Conservation (phyloP, 2,113 vertebrate species). For the Danionella cerebrum region DNA sequence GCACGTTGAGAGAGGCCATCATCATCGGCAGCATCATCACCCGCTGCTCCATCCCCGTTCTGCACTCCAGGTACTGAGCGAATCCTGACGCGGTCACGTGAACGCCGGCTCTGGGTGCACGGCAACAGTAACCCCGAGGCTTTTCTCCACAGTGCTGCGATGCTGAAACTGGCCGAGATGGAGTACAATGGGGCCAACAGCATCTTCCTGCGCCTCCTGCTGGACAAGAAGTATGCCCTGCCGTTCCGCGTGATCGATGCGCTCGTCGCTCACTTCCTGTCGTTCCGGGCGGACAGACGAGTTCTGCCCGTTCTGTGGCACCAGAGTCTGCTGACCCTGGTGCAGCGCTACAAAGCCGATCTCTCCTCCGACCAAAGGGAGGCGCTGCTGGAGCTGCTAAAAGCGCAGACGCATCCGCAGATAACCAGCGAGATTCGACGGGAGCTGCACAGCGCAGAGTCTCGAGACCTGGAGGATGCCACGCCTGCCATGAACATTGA, state of each 20-base stretch:
- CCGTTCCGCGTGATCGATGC: conserved; percentile 95
- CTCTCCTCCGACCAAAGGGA: conserved; percentile 85
- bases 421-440: conserved; percentile 79
- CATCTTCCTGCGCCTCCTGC: conserved; percentile 89
- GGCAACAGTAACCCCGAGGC: too few relatives aligned
- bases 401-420: conserved; percentile 75
- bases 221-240: conserved; percentile 96
- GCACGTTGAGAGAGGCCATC: conserved; percentile 88
- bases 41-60: conserved; percentile 92
- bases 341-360: conserved; percentile 93
- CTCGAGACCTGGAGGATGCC: conserved; percentile 75
- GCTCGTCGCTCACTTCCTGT: conserved; percentile 91
- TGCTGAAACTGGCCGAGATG: conserved; percentile 96
- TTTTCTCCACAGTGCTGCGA: conserved; percentile 72
- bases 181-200: conserved; percentile 94
- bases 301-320: conserved; percentile 93
- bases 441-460: conserved; percentile 77
- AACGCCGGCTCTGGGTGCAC: too few relatives aligned
- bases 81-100: too few relatives aligned
- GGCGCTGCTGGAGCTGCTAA: conserved; percentile 82
- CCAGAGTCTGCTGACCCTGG: conserved; percentile 85
- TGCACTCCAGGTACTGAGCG: conserved; percentile 98
- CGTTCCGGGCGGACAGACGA: conserved; percentile 78
- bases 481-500: conserved; percentile 60
- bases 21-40: conserved; percentile 93